Conservation (phyloP, 2,797 vertebrate species). For the Esox masquinongy region DNA sequence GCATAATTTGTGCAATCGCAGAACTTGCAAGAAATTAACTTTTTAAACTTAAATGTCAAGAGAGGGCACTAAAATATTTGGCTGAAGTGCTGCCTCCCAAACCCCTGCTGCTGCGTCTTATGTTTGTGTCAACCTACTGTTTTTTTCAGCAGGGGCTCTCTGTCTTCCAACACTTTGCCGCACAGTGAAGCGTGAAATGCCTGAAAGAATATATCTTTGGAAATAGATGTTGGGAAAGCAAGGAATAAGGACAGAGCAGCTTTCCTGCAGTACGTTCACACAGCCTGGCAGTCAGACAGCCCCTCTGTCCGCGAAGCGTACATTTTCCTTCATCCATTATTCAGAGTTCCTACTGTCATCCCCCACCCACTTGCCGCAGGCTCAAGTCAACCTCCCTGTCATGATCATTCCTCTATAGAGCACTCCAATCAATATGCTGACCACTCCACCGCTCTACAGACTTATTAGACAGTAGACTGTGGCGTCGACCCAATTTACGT, state of each 20-base stretch:
- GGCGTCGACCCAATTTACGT: background rate
- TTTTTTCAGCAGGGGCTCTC: no score
- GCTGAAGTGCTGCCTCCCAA: no score
- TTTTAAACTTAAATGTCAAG: no score
- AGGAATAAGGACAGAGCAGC: background rate
- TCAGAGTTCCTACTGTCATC: slow-evolving; percentile 39
- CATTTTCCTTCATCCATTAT: slow-evolving; percentile 50
- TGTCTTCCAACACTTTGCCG: no score
- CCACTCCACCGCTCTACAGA: slow-evolving; percentile 24
- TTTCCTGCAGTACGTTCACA: slow-evolving; percentile 10
- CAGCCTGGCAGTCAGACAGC: slow-evolving; percentile 20
- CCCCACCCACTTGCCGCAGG: slow-evolving; percentile 2
- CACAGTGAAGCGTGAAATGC: no score
- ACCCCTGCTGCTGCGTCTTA: no score
- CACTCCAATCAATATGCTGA: slow-evolving; percentile 35
- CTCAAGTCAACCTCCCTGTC: slow-evolving; percentile 34
- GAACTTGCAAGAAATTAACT: no score
- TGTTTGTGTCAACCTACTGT: no score
- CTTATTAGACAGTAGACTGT: background rate
- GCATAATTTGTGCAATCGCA: no score
- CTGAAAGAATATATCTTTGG: no score
- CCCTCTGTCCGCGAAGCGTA: slow-evolving; percentile 39
- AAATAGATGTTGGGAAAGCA: no score
- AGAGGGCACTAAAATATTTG: no score
- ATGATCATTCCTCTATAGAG: slow-evolving; percentile 37